phyloP scores from a whole-genome alignment of 2,888 invertebrate species.

The Hemistola chrysoprasaria region DNA sequence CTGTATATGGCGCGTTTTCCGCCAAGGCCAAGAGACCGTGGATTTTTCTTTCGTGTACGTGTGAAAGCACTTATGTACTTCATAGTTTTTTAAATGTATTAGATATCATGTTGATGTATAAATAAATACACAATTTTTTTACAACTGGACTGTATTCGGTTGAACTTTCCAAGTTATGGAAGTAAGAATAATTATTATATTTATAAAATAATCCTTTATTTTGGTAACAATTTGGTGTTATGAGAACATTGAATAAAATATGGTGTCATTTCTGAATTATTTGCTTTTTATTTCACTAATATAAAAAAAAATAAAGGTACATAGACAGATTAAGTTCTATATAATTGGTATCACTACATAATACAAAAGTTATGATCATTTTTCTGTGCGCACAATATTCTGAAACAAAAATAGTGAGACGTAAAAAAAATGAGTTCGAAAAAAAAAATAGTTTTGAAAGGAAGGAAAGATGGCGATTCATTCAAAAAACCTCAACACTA shows the following conservation, averaged over 20 bases:
- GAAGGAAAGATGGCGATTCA: background rate
- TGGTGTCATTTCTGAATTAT: constrained; percentile 69
- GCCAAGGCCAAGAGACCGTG: too few relatives aligned
- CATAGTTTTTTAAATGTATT: too few relatives aligned
- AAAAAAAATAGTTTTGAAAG: background rate
- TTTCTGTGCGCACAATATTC: constrained; percentile 66
- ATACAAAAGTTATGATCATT: constrained; percentile 36
- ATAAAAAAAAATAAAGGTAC: background rate
- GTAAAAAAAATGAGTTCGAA: too few relatives aligned
- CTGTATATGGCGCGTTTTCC: too few relatives aligned
- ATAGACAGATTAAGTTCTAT: background rate
- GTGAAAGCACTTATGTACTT: too few relatives aligned
- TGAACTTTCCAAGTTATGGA: constrained; percentile 64
- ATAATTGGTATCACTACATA: background rate
- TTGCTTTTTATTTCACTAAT: constrained; percentile 23
- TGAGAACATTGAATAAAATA: constrained; percentile 79
- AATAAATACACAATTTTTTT: too few relatives aligned
- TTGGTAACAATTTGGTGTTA: constrained; percentile 81
- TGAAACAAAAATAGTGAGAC: constrained; percentile 53
- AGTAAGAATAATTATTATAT: constrained; percentile 78
- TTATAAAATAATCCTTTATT: constrained; percentile 76
- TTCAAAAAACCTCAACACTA: too few relatives aligned
- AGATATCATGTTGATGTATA: too few relatives aligned
- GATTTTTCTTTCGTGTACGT: too few relatives aligned
- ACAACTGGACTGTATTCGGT: constrained; percentile 44